These are phyloP conservation scores for Acutogordius australiensis DNA, from an alignment of 2,888 invertebrate species.

Conservation along the genomic window DNA sequence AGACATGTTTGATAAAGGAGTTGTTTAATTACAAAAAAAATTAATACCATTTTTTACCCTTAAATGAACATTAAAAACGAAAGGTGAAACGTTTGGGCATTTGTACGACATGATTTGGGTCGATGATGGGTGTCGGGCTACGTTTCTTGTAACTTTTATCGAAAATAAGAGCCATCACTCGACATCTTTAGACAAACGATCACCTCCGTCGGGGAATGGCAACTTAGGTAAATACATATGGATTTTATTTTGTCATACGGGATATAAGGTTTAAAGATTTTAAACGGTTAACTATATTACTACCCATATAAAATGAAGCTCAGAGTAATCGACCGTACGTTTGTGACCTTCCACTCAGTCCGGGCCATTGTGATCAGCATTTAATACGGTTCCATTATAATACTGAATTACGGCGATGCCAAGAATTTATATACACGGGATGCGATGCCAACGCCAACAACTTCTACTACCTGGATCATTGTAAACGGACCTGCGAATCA, in stretches of 20 bases:
- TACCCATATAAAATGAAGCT: too few relatives aligned
- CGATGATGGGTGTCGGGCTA: not conserved
- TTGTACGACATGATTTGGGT: not conserved
- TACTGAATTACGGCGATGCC: not conserved
- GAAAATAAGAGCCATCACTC: not conserved
- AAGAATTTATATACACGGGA: not conserved
- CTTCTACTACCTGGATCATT: not conserved
- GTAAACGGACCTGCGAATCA: not conserved
- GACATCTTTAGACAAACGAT: too few relatives aligned
- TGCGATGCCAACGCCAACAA: not conserved
- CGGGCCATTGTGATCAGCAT: not conserved
- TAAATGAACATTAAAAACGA: too few relatives aligned
- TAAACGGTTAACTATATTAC: too few relatives aligned
- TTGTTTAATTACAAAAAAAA: too few relatives aligned
- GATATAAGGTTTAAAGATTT: too few relatives aligned
- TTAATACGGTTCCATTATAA: not conserved
- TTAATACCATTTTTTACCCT: too few relatives aligned
- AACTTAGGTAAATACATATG: too few relatives aligned
- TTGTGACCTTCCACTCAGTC: not conserved
- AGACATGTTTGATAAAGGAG: too few relatives aligned
- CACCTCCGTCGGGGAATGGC: too few relatives aligned
- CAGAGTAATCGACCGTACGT: not conserved
- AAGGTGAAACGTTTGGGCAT: conserved; percentile 7
- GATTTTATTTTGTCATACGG: too few relatives aligned
- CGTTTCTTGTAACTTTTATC: not conserved